These are phyloP conservation scores for Meloidogyne chitwoodi DNA, from an alignment of 1,140 invertebrate species.

Conservation along the genomic window DNA sequence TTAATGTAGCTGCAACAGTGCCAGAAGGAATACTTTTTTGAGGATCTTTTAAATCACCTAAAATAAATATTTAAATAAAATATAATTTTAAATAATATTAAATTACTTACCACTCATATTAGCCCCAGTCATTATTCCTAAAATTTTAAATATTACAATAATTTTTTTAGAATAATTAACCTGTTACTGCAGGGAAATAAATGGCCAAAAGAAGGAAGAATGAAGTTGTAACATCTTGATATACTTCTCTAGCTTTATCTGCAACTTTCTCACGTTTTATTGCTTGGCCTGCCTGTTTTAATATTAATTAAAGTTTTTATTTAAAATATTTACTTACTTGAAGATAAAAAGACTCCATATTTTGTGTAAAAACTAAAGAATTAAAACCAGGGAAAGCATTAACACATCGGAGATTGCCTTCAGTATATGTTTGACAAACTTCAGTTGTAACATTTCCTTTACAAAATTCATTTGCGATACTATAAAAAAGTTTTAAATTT, in stretches of 20 bases:
- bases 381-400: conserved; percentile 49
- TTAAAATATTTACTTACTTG: background rate
- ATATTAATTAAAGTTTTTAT: background rate
- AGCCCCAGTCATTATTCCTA: conserved; percentile 84
- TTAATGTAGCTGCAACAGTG: conserved; percentile 90
- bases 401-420: conserved; percentile 39
- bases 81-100: too few relatives aligned
- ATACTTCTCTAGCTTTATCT: conserved; percentile 41
- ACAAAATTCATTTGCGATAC: conserved; percentile 46
- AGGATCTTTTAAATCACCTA: conserved; percentile 86
- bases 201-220: conserved; percentile 96
- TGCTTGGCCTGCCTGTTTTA: conserved; percentile 35
- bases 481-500: conserved; percentile 21
- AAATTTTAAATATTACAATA: too few relatives aligned
- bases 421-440: conserved; percentile 47
- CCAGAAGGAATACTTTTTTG: conserved; percentile 96
- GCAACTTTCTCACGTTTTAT: conserved; percentile 26
- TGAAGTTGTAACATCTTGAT: conserved; percentile 79
- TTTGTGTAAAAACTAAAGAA: conserved; percentile 28
- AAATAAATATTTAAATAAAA: too few relatives aligned
- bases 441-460: conserved; percentile 34
- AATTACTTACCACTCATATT: conserved; percentile 44
- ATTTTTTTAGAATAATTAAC: too few relatives aligned
- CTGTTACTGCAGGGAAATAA: conserved; percentile 97
- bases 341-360: conserved; percentile 49